A percentile compares a stretch with the other conserved stretches of the same genome.
Conservation (phyloP, 2,888 invertebrate species). For the Blomia tropicalis region DNA sequence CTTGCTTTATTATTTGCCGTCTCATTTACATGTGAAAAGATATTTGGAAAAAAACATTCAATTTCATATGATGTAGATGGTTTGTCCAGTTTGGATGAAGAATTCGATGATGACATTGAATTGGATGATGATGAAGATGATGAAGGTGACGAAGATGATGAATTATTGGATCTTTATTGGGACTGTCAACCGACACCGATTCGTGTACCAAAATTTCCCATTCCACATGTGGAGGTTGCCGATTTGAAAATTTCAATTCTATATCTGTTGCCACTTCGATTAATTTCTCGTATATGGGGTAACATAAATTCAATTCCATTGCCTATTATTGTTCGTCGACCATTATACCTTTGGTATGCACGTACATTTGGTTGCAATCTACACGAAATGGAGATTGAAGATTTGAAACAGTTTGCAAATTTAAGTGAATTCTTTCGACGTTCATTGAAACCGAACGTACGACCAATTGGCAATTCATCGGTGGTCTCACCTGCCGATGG, state of each 20-base stretch:
- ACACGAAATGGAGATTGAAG: constrained; percentile 60
- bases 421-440: constrained; percentile 77
- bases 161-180: neutral
- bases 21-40: neutral
- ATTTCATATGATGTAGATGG: neutral
- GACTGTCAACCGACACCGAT: neutral
- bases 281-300: constrained; percentile 75
- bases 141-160: constrained; percentile 1
- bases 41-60: neutral
- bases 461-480: constrained; percentile 48
- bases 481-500: constrained; percentile 78
- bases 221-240: neutral
- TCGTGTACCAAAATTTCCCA: neutral
- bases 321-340: constrained; percentile 56
- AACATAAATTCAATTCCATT: constrained; percentile 56
- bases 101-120: neutral
- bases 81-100: too few relatives aligned
- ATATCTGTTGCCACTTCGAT: constrained; percentile 54
- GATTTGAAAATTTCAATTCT: constrained; percentile 1
- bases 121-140: neutral
- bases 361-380: constrained; percentile 48
- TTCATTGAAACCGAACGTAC: constrained; percentile 53
- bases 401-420: constrained; percentile 57
- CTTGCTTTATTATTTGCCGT: neutral
- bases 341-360: constrained; percentile 41